phyloP scores from a whole-genome alignment of 2,113 vertebrate species.

The Hypomesus transpacificus region DNA sequence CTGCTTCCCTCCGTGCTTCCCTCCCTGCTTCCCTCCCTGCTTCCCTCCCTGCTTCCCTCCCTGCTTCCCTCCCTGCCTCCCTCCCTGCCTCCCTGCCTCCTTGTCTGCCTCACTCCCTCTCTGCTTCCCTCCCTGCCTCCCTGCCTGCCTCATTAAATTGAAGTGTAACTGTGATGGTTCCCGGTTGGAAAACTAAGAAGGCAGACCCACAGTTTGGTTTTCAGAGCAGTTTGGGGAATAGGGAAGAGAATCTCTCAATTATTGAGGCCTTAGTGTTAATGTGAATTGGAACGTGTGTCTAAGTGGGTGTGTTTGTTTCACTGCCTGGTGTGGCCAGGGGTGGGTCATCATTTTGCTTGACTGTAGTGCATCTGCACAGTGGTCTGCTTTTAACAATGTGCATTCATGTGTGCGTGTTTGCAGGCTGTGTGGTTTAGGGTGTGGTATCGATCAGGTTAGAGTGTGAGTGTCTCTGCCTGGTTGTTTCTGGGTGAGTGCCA shows the following conservation, averaged over 20 bases:
- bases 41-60: neutral
- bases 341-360: too few relatives aligned
- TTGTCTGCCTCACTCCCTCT: neutral
- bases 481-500: neutral
- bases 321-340: neutral
- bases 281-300: neutral
- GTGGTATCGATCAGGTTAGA: neutral
- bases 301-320: neutral
- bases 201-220: constrained; percentile 17
- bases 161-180: constrained; percentile 9
- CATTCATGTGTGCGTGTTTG: constrained; percentile 4
- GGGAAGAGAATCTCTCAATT: neutral
- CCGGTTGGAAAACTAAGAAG: neutral
- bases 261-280: neutral
- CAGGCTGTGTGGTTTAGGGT: neutral
- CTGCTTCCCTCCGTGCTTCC: too few relatives aligned
- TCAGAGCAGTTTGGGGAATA: neutral
- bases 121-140: neutral
- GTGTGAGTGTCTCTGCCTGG: neutral
- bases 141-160: constrained; percentile 25
- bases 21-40: too few relatives aligned
- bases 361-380: too few relatives aligned
- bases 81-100: neutral
- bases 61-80: neutral
- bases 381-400: too few relatives aligned